Base-by-base conservation (phyloP, 2,888 invertebrate genomes). In the Halocaridina rubra region DNA sequence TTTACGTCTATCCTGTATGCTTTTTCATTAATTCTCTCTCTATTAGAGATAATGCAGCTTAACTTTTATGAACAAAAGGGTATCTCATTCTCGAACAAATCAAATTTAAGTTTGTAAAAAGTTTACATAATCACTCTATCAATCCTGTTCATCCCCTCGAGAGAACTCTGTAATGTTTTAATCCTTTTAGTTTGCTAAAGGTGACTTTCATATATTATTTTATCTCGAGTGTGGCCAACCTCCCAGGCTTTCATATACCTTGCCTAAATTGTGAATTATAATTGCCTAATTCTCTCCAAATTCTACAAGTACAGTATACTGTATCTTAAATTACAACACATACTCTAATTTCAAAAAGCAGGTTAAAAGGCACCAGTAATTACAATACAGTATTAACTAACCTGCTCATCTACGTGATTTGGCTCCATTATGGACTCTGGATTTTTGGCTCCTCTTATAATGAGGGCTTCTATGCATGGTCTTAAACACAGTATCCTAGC, bases 391-490 rank as follows among this genome's bases (percentile, higher is more conserved):
- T 2, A 57, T n/a, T 74, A 24, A 33, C 72, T 77, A n/a, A 89
- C 88, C 39, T 89, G 89, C 85, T 91, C 91, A 69, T 87, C 87
- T 24, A 79, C 59, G 69, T 82, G 61, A 32, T 29, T 16, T 16
- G 84, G 81, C 10, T 84, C 81, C 13, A 64, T 74, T 29, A 87
- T 33, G 93, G 92, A 89, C 90, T 96, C 96, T 0, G 98, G 98
- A 84, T 96, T 93, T 79, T 94, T 93, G 1, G 97, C 95, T 0
- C 95, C 95, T 81, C 94, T 92, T 8, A 96, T 94, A 3, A 98
- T 94, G 1, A 98, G 92, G 88, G 94, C 93, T 91, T 99, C 98
- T 5, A 99, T 90, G 1, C 96, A 96, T 0, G 98, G 98, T 33
- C 98, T 93, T 5, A 99, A 92, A 0, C 97, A 96, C 0, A 96